Conservation (phyloP, 1,140 invertebrate species). For the Himalopsyche phryganea region DNA sequence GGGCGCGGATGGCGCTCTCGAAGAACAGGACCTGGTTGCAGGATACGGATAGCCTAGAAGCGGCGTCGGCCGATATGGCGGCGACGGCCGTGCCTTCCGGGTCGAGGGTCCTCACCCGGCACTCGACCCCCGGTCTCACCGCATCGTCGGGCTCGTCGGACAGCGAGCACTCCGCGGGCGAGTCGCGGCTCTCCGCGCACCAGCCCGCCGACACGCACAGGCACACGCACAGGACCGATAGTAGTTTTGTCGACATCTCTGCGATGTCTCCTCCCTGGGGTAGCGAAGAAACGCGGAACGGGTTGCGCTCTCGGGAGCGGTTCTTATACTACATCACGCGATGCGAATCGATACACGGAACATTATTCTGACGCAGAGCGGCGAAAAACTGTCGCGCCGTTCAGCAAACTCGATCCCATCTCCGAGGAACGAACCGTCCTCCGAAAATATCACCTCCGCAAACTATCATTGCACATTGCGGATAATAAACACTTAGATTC, state of each 20-base stretch:
- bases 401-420: too few relatives aligned
- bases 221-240: conserved; percentile 31
- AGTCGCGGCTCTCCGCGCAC: conserved; percentile 31
- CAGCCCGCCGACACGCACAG: conserved; percentile 35
- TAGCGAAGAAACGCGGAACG: background rate
- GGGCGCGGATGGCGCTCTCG: conserved; percentile 70
- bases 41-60: conserved; percentile 62
- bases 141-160: background rate
- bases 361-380: conserved; percentile 1
- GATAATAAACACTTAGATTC: conserved; percentile 3
- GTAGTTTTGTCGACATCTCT: background rate
- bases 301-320: too few relatives aligned
- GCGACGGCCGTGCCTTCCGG: conserved; percentile 63
- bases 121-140: conserved; percentile 41
- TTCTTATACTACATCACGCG: conserved; percentile 6
- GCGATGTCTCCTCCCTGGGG: conserved; percentile 1
- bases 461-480: conserved; percentile 3
- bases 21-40: conserved; percentile 77
- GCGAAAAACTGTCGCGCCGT: background rate
- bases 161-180: conserved; percentile 32
- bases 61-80: conserved; percentile 59
- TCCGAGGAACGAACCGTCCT: too few relatives aligned
- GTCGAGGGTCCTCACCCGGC: conserved; percentile 67
- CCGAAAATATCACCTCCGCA: conserved; percentile 3
- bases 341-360: background rate